Percentiles rank a stretch among this genome's conserved stretches.
Evolutionary conservation across 1,140 invertebrate species (phyloP).

Genomic region (Scaptomyza montana): DNA sequence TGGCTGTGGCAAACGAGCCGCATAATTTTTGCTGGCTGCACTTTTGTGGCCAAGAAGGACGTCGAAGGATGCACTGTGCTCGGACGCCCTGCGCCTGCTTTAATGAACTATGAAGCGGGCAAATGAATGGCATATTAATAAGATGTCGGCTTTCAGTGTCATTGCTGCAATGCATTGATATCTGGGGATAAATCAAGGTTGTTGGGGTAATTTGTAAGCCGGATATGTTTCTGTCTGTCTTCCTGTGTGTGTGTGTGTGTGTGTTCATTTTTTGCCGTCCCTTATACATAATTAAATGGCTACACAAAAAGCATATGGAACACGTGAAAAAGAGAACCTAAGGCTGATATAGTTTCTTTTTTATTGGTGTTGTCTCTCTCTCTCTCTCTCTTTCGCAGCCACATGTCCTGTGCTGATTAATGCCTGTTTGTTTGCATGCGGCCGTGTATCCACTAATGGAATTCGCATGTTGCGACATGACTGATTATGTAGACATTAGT

Average conservation of each 20-base stretch:
- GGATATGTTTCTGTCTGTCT: conserved; percentile 13
- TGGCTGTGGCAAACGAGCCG: conserved; percentile 72
- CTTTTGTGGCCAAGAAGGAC: conserved; percentile 68
- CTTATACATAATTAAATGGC: conserved; percentile 37
- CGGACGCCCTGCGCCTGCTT: conserved; percentile 54
- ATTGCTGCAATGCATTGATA: conserved; percentile 52
- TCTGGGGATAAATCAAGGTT: conserved; percentile 72
- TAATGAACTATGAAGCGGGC: conserved; percentile 78
- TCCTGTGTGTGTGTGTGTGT: no score
- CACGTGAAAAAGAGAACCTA: conserved; percentile 18
- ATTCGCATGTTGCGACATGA: conserved; percentile 80
- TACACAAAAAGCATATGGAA: conserved; percentile 65
- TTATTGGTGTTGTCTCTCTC: conserved; percentile 7
- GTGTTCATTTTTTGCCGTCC: conserved; percentile 11
- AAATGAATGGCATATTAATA: conserved; percentile 81
- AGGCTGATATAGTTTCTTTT: conserved; percentile 14
- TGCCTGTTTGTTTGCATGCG: conserved; percentile 71
- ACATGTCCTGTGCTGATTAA: conserved; percentile 63
- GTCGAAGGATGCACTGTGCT: conserved; percentile 51
- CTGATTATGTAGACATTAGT: conserved; percentile 81
- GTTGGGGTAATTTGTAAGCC: conserved; percentile 70
- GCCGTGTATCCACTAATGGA: conserved; percentile 77
- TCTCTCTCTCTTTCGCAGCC: background rate
- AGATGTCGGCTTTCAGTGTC: conserved; percentile 67
- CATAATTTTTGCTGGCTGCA: conserved; percentile 80